Percentiles rank a stretch among this genome's conserved stretches.
These are phyloP conservation scores for Orthonevra nobilis DNA, from an alignment of 2,888 invertebrate genomes.

Conservation along the genomic window DNA sequence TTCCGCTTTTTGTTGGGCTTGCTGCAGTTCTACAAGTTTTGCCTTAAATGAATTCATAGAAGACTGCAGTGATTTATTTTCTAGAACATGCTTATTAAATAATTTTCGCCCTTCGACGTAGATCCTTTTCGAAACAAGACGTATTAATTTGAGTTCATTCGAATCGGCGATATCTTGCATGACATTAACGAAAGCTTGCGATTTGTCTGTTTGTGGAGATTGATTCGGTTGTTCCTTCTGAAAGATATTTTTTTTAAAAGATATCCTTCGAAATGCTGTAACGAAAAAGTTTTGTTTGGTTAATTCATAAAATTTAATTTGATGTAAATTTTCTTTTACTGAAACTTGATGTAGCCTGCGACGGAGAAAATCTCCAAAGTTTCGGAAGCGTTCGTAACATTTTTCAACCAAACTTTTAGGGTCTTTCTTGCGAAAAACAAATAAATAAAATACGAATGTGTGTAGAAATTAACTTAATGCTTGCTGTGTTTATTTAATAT, in stretches of 20 bases:
- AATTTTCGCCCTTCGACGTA: not conserved
- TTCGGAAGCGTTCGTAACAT: too few relatives aligned
- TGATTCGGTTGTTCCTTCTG: not conserved
- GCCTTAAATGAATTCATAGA: not conserved
- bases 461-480: too few relatives aligned
- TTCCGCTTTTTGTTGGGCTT: too few relatives aligned
- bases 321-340: too few relatives aligned
- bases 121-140: not conserved
- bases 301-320: too few relatives aligned
- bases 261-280: not conserved
- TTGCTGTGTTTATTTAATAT: too few relatives aligned
- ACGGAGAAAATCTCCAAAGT: too few relatives aligned
- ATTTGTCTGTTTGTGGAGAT: not conserved
- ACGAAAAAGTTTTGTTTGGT: too few relatives aligned
- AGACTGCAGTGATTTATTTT: not conserved
- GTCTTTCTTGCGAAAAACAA: too few relatives aligned
- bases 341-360: too few relatives aligned
- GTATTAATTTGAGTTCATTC: conserved; percentile 8
- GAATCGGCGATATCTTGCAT: not conserved
- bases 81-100: not conserved
- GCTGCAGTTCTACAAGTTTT: not conserved
- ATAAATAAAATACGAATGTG: too few relatives aligned
- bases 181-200: not conserved
- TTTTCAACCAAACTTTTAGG: too few relatives aligned
- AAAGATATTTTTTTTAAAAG: not conserved